These are phyloP conservation scores for Brenthis daphne DNA, from an alignment of 2,888 invertebrate genomes.

Conservation along the genomic window DNA sequence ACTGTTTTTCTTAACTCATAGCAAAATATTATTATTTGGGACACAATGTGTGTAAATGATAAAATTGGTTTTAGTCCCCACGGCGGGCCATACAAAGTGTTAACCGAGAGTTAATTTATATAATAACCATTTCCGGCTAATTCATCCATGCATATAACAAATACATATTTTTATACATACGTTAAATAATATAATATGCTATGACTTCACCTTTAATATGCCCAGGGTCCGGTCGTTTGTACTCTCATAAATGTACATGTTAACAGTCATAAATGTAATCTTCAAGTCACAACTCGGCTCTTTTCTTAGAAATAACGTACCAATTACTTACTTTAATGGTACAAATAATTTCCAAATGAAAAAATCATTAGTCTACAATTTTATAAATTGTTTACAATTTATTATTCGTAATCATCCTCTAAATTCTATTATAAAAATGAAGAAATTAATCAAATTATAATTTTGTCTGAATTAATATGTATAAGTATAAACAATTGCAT, in stretches of 20 bases:
- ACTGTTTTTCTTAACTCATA: too few species aligned
- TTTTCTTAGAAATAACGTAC: too few species aligned
- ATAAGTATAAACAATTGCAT: constrained; percentile 5
- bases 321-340: too few species aligned
- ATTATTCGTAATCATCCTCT: not conserved
- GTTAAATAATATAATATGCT: not conserved
- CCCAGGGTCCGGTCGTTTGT: not conserved
- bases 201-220: not conserved
- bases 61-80: too few species aligned
- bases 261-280: too few species aligned
- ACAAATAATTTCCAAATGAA: not conserved
- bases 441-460: not conserved
- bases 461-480: not conserved
- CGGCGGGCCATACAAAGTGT: too few species aligned
- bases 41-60: too few species aligned
- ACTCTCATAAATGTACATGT: too few species aligned
- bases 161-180: not conserved
- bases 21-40: too few species aligned
- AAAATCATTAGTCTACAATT: constrained; percentile 7
- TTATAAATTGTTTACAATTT: not conserved
- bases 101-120: too few species aligned
- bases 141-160: not conserved
- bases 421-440: not conserved
- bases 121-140: too few species aligned
- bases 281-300: too few species aligned